A percentile compares a stretch with the other conserved stretches of the same genome.
These are phyloP conservation scores for Limnephilus lunatus DNA, from an alignment of 2,888 invertebrate genomes.

Conservation along the genomic window DNA sequence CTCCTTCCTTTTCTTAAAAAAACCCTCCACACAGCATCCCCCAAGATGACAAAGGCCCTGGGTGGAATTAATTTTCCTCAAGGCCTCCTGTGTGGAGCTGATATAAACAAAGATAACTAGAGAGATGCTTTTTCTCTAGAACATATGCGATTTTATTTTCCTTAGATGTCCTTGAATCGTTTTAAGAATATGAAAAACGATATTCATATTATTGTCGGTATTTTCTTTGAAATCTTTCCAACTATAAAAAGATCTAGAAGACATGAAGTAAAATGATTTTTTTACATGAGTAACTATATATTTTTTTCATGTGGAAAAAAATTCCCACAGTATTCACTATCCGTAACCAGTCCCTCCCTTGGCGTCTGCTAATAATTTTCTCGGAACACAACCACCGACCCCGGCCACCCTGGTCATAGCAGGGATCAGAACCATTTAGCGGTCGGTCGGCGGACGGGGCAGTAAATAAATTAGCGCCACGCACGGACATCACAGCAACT, in stretches of 20 bases:
- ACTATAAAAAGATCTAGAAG: not conserved
- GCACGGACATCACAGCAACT: constrained; percentile 54
- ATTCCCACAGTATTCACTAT: not conserved
- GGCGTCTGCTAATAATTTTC: not conserved
- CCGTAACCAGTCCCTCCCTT: not conserved
- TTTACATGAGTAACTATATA: not conserved
- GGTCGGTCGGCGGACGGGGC: constrained; percentile 53
- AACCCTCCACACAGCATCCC: too few species aligned
- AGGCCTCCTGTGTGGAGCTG: too few species aligned
- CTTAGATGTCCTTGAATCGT: too few species aligned
- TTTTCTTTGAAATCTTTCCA: not conserved
- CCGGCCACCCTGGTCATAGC: constrained; percentile 15
- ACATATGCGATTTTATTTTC: too few species aligned
- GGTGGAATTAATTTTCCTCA: too few species aligned
- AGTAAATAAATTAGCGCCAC: constrained; percentile 58
- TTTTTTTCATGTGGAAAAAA: not conserved
- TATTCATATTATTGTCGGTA: too few species aligned
- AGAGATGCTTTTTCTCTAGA: too few species aligned
- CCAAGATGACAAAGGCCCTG: too few species aligned
- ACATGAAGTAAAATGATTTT: not conserved
- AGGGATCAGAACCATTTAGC: constrained; percentile 52
- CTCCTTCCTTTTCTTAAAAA: too few species aligned
- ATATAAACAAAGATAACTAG: too few species aligned
- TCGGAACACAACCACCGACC: not conserved
- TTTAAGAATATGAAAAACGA: too few species aligned